These are phyloP conservation scores for Pseudomyrmex dendroicus DNA, from an alignment of 1,140 invertebrate species.

Conservation along the genomic window DNA sequence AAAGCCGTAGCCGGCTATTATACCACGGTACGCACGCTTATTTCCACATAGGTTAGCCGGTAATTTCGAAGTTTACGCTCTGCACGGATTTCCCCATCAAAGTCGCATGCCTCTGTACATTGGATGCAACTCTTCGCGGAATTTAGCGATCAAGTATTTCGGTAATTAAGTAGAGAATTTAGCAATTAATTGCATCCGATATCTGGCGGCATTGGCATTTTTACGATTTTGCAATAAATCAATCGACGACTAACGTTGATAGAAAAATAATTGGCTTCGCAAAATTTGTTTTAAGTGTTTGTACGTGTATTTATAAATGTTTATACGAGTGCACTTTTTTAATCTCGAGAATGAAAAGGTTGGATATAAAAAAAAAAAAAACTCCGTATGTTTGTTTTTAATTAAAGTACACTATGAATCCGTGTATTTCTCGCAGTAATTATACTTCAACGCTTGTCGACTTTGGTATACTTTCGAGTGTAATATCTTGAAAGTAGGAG, in stretches of 20 bases:
- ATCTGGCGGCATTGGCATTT: not conserved
- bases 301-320: no score
- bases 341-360: not conserved
- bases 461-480: not conserved
- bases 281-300: not conserved
- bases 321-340: not conserved
- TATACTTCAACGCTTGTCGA: not conserved
- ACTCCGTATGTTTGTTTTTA: not conserved
- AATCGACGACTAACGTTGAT: not conserved
- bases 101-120: not conserved
- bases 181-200: not conserved
- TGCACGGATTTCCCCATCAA: constrained; percentile 13
- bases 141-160: not conserved
- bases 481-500: constrained; percentile 20
- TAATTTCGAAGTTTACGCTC: constrained; percentile 42
- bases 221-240: not conserved
- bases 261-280: not conserved
- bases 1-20: constrained; percentile 37
- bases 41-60: constrained; percentile 53
- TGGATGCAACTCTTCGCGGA: not conserved
- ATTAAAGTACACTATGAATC: constrained; percentile 7
- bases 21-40: constrained; percentile 48
- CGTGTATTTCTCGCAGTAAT: constrained; percentile 27
- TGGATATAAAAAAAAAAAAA: not conserved
- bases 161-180: constrained; percentile 8